Percentiles rank a stretch among this genome's conserved stretches.
These are phyloP conservation scores for Penaeus monodon DNA, from an alignment of 2,888 invertebrate species.

Conservation along the genomic window DNA sequence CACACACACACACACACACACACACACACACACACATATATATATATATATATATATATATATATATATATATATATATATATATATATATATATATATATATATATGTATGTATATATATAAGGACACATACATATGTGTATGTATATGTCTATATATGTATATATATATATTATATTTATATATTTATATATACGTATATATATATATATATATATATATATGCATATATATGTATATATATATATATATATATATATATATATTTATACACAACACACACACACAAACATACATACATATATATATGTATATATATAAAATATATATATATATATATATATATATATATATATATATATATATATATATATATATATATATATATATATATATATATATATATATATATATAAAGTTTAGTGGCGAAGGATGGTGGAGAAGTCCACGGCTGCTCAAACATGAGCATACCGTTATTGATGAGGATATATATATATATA, in stretches of 20 bases:
- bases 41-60: conserved; percentile 25
- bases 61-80: conserved; percentile 25
- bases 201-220: conserved; percentile 22
- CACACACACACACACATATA: background rate
- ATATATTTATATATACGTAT: conserved; percentile 17
- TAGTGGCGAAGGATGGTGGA: too few relatives aligned
- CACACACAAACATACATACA: too few relatives aligned
- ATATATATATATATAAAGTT: too few relatives aligned
- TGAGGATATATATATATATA: too few relatives aligned
- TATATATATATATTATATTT: conserved; percentile 8
- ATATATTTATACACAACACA: background rate
- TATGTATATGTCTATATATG: conserved; percentile 10
- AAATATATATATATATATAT: background rate
- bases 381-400: conserved; percentile 22
- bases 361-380: conserved; percentile 13
- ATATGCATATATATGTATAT: conserved; percentile 19
- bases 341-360: conserved; percentile 13
- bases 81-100: conserved; percentile 20
- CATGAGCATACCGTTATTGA: too few relatives aligned
- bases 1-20: background rate
- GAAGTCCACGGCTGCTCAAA: too few relatives aligned
- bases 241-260: conserved; percentile 21
- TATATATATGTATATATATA: too few relatives aligned
- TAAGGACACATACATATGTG: background rate
- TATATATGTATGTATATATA: conserved; percentile 19